Base-by-base conservation (phyloP, 2,888 invertebrate species). In the Neoaliturus tenellus region DNA sequence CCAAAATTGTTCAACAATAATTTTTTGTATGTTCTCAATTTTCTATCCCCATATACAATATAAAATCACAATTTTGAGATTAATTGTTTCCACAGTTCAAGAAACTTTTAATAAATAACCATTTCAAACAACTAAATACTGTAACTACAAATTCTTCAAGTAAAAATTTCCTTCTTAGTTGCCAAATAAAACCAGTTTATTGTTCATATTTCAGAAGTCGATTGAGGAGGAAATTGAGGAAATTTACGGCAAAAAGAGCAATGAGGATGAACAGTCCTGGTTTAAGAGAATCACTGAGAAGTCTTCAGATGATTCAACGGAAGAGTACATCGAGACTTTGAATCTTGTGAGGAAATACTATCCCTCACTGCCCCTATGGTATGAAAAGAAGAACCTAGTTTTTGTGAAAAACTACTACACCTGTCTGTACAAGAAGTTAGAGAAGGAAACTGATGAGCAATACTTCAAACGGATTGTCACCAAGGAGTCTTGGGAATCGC, bases 321-420 rank as follows among this genome's bases (percentile, higher is more conserved):
- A 75, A 10, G 17, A 75, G 44, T 75, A 41, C 44, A n/a, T 44
- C 44, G 28, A 28, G 25, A 48, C 75, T 5, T 28, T 75, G 44
- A 75, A 10, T 25, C 12, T 44, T 10, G 28, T 75, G 4, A 41
- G 44, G 17, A 48, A 48, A n/a, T 28, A 17, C 12, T 75, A 17
- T 48, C 75, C 75, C 44, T 17, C 41, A n/a, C 6, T 44, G 20
- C 20, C 41, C 3, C 75, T 75, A 2, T 75, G 75, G 75, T 75
- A 75, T 48, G 35, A 48, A 8, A 25, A n/a, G 8, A 44, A 44
- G 39, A 39, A 75, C 44, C 10, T 75, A 6, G 75, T 48, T n/a
- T 41, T 75, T 17, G 75, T 75, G 17, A 75, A 44, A 20, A 23
- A 75, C 0, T 75, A 75, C 75, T 75, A 75, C 75, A 23, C 28